phyloP scores from a whole-genome alignment of 2,113 vertebrate species.

The Rattus rattus region DNA sequence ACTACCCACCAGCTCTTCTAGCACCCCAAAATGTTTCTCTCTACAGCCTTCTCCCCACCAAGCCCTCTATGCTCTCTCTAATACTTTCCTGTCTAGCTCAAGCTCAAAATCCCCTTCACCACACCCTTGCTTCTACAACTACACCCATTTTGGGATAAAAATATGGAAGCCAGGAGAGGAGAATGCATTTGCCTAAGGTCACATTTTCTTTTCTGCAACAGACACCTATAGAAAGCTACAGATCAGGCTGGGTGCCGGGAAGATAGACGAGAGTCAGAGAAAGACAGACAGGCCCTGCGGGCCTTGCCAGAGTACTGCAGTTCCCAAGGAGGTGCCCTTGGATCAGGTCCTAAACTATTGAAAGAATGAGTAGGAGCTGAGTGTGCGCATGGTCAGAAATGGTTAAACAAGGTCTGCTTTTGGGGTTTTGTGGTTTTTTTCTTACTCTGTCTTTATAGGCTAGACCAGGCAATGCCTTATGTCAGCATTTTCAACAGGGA shows the following conservation, averaged over 20 bases:
- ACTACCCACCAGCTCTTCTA: not conserved
- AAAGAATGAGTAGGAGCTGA: constrained; percentile 41
- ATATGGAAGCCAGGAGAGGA: not conserved
- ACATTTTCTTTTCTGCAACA: not conserved
- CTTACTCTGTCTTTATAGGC: not conserved
- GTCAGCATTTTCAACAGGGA: constrained; percentile 37
- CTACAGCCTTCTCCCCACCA: not conserved
- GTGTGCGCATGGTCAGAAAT: not conserved
- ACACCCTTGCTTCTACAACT: not conserved
- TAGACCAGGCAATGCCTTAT: not conserved
- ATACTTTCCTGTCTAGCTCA: not conserved
- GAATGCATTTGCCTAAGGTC: constrained; percentile 19
- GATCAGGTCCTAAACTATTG: not conserved
- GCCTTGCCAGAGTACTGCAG: not conserved
- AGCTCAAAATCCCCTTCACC: not conserved
- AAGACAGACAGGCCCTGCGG: not conserved
- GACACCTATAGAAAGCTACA: not conserved
- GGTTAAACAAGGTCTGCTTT: not conserved
- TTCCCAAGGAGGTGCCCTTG: constrained; percentile 2
- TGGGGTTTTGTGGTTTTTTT: not conserved
- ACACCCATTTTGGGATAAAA: not conserved
- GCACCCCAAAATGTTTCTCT: not conserved
- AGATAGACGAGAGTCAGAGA: not conserved
- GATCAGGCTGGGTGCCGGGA: not conserved
- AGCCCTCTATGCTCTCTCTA: not conserved